Evolutionary conservation across 2,797 vertebrate genomes (phyloP).

Genomic region (Zalophus californianus): DNA sequence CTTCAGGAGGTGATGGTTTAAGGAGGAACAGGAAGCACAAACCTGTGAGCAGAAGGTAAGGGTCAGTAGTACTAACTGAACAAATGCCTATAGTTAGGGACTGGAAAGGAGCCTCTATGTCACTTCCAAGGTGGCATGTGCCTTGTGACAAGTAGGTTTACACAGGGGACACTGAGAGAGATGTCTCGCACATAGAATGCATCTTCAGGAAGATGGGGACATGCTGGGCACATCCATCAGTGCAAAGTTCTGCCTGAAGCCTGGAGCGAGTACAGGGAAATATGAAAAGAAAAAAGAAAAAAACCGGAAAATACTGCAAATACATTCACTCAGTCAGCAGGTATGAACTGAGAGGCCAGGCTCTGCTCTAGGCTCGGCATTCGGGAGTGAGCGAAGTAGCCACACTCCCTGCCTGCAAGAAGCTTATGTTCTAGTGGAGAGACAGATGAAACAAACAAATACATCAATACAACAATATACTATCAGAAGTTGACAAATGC

Average conservation of each 20-base stretch:
- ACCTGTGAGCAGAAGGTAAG: neutral
- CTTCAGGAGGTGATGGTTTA: neutral
- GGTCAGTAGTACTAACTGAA: neutral
- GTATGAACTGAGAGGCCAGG: neutral
- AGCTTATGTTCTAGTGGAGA: neutral
- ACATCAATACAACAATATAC: neutral
- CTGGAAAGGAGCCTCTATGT: neutral
- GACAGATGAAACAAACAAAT: neutral
- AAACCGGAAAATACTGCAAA: neutral
- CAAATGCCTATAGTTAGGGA: neutral
- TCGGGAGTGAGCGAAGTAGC: neutral
- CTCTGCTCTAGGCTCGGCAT: neutral
- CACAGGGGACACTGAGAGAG: neutral
- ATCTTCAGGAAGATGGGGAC: neutral
- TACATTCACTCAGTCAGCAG: neutral
- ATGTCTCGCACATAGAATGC: rapidly evolving
- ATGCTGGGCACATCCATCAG: neutral
- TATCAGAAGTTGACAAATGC: neutral
- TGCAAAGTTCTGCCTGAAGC: neutral
- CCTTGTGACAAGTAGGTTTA: neutral
- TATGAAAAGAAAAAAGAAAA: neutral
- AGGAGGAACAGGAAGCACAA: neutral
- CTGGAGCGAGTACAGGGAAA: neutral
- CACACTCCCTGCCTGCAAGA: neutral
- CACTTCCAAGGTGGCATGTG: neutral